A percentile compares a stretch with the other conserved stretches of the same genome.
Evolutionary conservation across 2,797 vertebrate genomes (phyloP).

Genomic region (Oryzias sinensis): DNA sequence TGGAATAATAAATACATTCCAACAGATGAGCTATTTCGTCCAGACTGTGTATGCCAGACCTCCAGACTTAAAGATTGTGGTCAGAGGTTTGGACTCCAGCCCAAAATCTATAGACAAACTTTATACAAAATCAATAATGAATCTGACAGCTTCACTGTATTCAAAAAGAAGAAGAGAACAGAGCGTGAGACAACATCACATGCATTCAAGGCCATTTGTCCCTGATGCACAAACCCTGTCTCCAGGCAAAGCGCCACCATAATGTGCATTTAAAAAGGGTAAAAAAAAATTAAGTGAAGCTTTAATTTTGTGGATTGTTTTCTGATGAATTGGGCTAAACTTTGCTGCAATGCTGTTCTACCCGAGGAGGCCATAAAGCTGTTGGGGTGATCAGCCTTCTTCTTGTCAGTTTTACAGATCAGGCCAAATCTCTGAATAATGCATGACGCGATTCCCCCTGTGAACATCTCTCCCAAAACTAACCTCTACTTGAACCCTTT

Average conservation of each 20-base stretch:
- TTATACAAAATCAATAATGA: slow-evolving; percentile 54
- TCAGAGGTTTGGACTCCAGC: slow-evolving; percentile 45
- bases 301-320: slow-evolving; percentile 13
- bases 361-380: slow-evolving; percentile 23
- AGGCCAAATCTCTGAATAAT: slow-evolving; percentile 40
- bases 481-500: slow-evolving; percentile 28
- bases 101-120: slow-evolving; percentile 41
- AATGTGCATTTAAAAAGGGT: slow-evolving; percentile 10
- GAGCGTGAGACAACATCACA: slow-evolving; percentile 37
- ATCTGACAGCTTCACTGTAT: slow-evolving; percentile 47
- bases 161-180: slow-evolving; percentile 43
- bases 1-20: slow-evolving; percentile 20
- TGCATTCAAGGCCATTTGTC: slow-evolving; percentile 40
- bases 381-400: slow-evolving; percentile 22
- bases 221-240: slow-evolving; percentile 33
- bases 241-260: slow-evolving; percentile 24
- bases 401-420: slow-evolving; percentile 31
- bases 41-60: slow-evolving; percentile 40
- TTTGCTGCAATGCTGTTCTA: slow-evolving; percentile 10
- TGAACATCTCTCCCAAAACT: slow-evolving; percentile 20
- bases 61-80: slow-evolving; percentile 51
- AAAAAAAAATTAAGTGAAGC: not conserved
- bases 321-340: not conserved
- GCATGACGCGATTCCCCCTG: slow-evolving; percentile 40
- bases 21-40: slow-evolving; percentile 25